Conservation (phyloP, 2,888 invertebrate genomes). For the Calliscelio sp. region DNA sequence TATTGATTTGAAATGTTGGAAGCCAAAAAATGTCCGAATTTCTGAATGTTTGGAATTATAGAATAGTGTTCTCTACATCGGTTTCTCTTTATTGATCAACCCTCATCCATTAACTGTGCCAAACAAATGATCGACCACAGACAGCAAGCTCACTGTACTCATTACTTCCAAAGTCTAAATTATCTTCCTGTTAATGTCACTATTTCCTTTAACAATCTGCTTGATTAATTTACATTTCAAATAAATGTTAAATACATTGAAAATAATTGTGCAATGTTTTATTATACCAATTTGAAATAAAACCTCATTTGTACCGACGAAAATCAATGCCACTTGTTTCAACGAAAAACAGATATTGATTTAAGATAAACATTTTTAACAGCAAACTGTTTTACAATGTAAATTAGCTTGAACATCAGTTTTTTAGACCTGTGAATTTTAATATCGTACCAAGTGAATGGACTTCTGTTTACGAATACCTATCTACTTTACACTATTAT, state of each 20-base stretch:
- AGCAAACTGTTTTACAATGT: too few relatives aligned
- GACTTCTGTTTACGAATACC: not conserved
- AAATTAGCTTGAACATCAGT: too few relatives aligned
- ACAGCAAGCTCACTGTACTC: constrained; percentile 48
- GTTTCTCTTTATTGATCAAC: constrained; percentile 56
- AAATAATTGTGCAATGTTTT: not conserved
- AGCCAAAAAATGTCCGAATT: constrained; percentile 16
- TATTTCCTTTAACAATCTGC: constrained; percentile 40
- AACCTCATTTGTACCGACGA: too few relatives aligned
- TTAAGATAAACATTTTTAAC: too few relatives aligned
- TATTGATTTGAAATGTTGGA: too few relatives aligned
- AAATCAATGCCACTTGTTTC: too few relatives aligned
- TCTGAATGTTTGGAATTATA: constrained; percentile 24
- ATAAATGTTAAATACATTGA: not conserved
- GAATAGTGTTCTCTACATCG: constrained; percentile 31
- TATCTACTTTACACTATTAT: constrained; percentile 13
- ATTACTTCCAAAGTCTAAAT: constrained; percentile 58
- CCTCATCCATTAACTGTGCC: constrained; percentile 60
- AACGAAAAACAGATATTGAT: too few relatives aligned
- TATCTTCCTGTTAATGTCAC: constrained; percentile 52
- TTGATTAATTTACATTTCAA: constrained; percentile 31
- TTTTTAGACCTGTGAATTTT: too few relatives aligned
- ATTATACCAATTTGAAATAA: too few relatives aligned
- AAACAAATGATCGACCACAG: constrained; percentile 65
- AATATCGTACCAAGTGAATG: too few relatives aligned